phyloP scores from a whole-genome alignment of 2,113 vertebrate species.

The Aleadryas rufinucha region DNA sequence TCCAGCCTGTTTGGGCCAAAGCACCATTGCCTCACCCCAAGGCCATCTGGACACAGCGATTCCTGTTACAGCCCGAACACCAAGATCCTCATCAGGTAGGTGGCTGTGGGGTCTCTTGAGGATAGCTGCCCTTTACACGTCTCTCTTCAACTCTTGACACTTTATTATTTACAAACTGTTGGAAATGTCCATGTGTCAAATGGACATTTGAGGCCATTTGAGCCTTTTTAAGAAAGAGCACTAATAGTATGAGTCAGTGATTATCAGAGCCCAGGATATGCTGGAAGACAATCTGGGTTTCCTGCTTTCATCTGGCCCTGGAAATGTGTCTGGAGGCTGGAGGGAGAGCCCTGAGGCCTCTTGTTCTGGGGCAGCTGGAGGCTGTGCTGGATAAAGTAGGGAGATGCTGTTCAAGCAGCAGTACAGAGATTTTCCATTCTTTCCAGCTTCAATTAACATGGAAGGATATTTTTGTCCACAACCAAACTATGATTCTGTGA shows the following conservation, averaged over 20 bases:
- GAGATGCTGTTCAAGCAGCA: neutral
- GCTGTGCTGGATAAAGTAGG: neutral
- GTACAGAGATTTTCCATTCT: neutral
- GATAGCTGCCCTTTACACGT: neutral
- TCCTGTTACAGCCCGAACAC: neutral
- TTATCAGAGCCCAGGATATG: neutral
- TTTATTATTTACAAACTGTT: neutral
- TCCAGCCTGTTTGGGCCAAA: neutral
- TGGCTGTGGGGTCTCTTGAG: neutral
- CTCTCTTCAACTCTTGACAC: neutral
- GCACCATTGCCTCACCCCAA: neutral
- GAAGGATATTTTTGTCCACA: neutral
- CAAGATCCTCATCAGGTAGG: neutral
- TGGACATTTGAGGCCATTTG: no score
- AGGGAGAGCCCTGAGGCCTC: neutral
- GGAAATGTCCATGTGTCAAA: no score
- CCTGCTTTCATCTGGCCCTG: neutral
- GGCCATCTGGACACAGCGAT: neutral
- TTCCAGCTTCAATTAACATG: neutral
- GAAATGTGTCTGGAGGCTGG: neutral
- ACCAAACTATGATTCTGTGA: neutral
- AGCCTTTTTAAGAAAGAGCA: neutral
- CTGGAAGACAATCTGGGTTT: neutral
- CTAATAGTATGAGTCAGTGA: fast-evolving
- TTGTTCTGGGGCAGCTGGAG: fast-evolving